Percentiles rank a stretch among this genome's conserved stretches.
Evolutionary conservation across 2,113 vertebrate species (phyloP).

Genomic region (Fregata magnificens): DNA sequence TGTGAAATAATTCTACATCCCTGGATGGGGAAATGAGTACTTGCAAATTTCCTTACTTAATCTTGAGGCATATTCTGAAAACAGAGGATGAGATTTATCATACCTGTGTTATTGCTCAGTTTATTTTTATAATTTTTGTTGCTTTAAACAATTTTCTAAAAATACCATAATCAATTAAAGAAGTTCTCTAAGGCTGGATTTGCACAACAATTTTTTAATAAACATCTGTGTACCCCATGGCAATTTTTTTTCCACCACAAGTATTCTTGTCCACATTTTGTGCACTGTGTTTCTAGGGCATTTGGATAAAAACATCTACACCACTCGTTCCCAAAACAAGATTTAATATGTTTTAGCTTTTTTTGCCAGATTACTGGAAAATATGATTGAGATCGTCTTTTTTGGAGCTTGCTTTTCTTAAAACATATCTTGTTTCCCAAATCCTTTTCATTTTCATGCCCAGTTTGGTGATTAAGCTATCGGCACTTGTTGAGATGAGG

Average conservation of each 20-base stretch:
- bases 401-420: neutral
- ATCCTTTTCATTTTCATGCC: neutral
- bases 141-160: neutral
- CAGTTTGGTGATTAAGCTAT: neutral
- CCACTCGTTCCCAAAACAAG: neutral
- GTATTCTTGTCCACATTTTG: neutral
- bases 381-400: neutral
- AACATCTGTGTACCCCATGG: neutral
- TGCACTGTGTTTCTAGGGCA: neutral
- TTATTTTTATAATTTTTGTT: neutral
- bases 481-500: neutral
- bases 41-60: neutral
- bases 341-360: neutral
- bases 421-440: neutral
- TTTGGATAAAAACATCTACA: neutral
- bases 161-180: neutral
- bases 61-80: neutral
- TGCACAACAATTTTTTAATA: neutral
- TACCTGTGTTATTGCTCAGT: neutral
- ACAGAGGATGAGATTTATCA: neutral
- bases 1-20: neutral
- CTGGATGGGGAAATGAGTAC: neutral
- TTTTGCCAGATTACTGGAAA: neutral
- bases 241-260: neutral
- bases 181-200: neutral